phyloP scores from a whole-genome alignment of 2,888 invertebrate genomes.

The Megamerina dolium region DNA sequence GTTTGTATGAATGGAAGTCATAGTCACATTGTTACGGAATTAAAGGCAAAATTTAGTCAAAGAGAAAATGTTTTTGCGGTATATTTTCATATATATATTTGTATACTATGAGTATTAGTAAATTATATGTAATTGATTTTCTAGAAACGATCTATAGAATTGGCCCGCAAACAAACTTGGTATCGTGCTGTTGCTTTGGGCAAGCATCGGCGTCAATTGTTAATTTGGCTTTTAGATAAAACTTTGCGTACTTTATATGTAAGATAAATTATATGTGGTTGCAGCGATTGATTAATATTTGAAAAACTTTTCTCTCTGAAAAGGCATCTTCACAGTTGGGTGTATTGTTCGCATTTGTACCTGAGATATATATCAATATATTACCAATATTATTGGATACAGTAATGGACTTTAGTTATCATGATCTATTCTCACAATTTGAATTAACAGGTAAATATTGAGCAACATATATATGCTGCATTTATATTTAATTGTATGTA shows the following conservation, averaged over 20 bases:
- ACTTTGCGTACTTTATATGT: conserved; percentile 50
- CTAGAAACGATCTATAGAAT: conserved; percentile 53
- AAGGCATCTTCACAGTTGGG: conserved; percentile 54
- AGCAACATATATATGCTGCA: background rate
- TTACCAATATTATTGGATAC: conserved; percentile 46
- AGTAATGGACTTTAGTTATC: conserved; percentile 48
- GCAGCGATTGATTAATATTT: background rate
- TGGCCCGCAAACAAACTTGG: conserved; percentile 62
- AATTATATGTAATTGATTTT: conserved; percentile 5
- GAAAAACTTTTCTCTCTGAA: background rate
- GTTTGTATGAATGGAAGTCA: conserved; percentile 39
- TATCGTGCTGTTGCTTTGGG: conserved; percentile 58
- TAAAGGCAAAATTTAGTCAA: conserved; percentile 42
- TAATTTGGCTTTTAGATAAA: conserved; percentile 54
- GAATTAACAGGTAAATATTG: conserved; percentile 29
- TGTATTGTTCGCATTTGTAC: conserved; percentile 60
- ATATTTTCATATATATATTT: background rate
- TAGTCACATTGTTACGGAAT: conserved; percentile 39
- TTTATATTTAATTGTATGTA: background rate
- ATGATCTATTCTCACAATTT: conserved; percentile 43
- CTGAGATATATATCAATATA: conserved; percentile 62
- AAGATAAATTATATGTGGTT: conserved; percentile 6
- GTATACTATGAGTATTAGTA: background rate
- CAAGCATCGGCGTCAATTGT: conserved; percentile 51
- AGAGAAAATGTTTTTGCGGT: conserved; percentile 47